Conservation (phyloP, 2,113 vertebrate genomes). For the Rattus norvegicus region GRCr8 NC_086035.1:21686501-21687000, state of each 20-base stretch:
- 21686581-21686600: neutral
- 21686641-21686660: neutral
- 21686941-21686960: neutral
- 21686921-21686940: neutral
- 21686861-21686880: neutral
- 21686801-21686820: neutral
- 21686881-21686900: neutral
- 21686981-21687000: neutral
- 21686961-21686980: slow-evolving; percentile 7
- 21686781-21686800: neutral
- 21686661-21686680: neutral
- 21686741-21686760: neutral
- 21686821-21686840: neutral
- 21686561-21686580: neutral
- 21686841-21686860: neutral
- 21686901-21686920: neutral
- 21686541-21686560: neutral
- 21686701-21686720: neutral
- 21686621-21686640: neutral
- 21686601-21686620: no score
- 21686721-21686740: neutral
- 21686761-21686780: neutral
- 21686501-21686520: neutral
- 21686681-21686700: neutral
- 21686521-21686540: neutral